A percentile compares a stretch with the other conserved stretches of the same genome.
Conservation (phyloP, 2,888 invertebrate genomes). For the Eupelmus urozonus region DNA sequence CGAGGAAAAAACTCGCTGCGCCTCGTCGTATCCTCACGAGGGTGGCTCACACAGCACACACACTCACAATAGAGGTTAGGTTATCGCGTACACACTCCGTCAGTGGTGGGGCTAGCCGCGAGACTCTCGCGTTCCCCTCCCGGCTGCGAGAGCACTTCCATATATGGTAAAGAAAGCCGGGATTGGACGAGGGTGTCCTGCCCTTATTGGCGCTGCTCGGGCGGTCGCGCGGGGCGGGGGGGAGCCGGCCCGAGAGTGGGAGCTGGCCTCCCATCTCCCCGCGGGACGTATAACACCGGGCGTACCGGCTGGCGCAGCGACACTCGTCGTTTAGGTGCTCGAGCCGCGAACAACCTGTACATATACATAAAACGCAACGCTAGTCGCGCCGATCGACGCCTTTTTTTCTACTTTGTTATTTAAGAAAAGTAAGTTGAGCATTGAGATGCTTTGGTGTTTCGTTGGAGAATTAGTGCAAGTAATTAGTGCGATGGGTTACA, state of each 20-base stretch:
- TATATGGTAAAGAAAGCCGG: constrained; percentile 88
- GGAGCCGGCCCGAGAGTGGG: constrained; percentile 67
- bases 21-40: too few species aligned
- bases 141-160: constrained; percentile 83
- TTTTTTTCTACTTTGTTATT: constrained; percentile 65
- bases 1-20: constrained; percentile 51
- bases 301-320: constrained; percentile 68
- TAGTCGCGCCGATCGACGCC: constrained; percentile 36
- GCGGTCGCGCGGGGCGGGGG: constrained; percentile 65
- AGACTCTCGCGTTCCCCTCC: constrained; percentile 78
- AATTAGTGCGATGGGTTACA: too few species aligned
- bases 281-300: constrained; percentile 74
- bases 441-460: too few species aligned
- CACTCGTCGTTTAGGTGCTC: constrained; percentile 75
- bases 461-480: not conserved
- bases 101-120: constrained; percentile 6
- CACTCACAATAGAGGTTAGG: constrained; percentile 44
- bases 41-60: too few species aligned
- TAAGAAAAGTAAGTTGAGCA: constrained; percentile 68
- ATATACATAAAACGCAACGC: constrained; percentile 61
- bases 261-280: constrained; percentile 65
- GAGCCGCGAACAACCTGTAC: constrained; percentile 69
- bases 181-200: constrained; percentile 81
- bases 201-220: constrained; percentile 73
- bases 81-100: constrained; percentile 36